These are phyloP conservation scores for Cyclophora punctaria DNA, from an alignment of 2,888 invertebrate genomes.

Conservation along the genomic window DNA sequence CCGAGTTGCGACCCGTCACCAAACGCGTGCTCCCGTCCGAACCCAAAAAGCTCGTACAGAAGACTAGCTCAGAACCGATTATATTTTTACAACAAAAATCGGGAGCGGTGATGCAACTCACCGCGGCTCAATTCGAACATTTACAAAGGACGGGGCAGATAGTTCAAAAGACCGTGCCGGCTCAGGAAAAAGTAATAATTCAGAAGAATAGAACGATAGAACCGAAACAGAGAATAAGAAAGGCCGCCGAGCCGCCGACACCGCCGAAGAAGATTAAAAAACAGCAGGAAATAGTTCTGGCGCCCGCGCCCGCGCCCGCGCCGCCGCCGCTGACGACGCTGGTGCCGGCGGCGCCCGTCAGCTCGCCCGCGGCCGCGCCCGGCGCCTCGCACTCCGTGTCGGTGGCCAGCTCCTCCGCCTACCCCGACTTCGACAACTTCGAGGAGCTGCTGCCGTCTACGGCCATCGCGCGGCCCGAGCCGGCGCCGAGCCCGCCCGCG, in stretches of 20 bases:
- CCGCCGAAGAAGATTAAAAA: conserved; percentile 47
- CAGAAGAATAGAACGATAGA: conserved; percentile 47
- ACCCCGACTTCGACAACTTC: conserved; percentile 55
- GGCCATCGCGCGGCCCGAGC: conserved; percentile 45
- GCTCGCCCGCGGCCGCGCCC: conserved; percentile 28
- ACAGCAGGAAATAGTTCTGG: conserved; percentile 47
- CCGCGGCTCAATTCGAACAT: conserved; percentile 69
- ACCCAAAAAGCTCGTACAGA: conserved; percentile 54
- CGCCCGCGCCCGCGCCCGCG: conserved; percentile 30
- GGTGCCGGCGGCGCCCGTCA: conserved; percentile 28
- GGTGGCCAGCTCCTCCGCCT: conserved; percentile 31
- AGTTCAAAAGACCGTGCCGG: conserved; percentile 45
- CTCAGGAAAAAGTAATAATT: conserved; percentile 47
- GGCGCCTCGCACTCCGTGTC: conserved; percentile 29
- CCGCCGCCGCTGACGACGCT: conserved; percentile 8
- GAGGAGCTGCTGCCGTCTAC: conserved; percentile 67
- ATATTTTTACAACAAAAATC: conserved; percentile 66
- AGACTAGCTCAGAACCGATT: conserved; percentile 51
- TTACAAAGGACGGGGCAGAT: conserved; percentile 66
- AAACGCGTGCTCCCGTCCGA: conserved; percentile 51
- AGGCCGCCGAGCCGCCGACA: conserved; percentile 39
- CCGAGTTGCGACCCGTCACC: conserved; percentile 52
- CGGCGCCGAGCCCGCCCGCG: conserved; percentile 24
- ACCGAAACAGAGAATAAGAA: conserved; percentile 44
- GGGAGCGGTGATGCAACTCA: conserved; percentile 65